Base-by-base conservation (phyloP, 1,140 invertebrate species). In the Oncopeltus fasciatus region DNA sequence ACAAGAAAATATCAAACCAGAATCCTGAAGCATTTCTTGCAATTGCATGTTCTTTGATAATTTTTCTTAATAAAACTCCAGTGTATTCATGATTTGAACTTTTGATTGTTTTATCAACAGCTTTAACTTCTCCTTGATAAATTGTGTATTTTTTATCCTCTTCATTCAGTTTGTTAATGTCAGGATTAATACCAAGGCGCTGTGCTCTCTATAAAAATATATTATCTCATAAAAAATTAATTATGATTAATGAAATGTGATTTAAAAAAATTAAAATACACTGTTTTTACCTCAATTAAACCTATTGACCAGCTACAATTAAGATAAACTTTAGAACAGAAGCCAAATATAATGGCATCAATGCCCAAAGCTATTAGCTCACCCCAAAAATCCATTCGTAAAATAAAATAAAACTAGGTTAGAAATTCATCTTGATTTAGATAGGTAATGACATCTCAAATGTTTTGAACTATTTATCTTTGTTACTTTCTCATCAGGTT, bases 11-110 rank as follows among this genome's bases (percentile, higher is more conserved):
- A 46, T n/a, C 44, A 44, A 29, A 67, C 87, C 87, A 90, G 71
- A 87, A 88, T 9, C 87, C 87, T 46, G 83, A 80, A 16, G 84
- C 82, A 43, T 80, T 83, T 70, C 86, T 77, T 27, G 85, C 81
- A 57, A 87, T 77, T 1, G 87, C 79, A 77, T 88, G 86, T 73
- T 90, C 86, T 71, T 85, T 86, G 63, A 85, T 80, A 67, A 76
- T 81, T 61, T 86, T 72, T 67, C 75, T 78, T 68, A 88, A 86
- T 51, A 89, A 73, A 1, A 89, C 86, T 60, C 86, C 87, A 59
- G 81, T 80, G 0, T 87, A 77, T 59, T 79, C 76, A 49, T 79
- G 78, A 69, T 85, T 80, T 59, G 81, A 77, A 69, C 86, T 87
- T 20, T 75, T 77, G 49, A 90, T 79, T 2, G 85, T 83, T 67